These are phyloP conservation scores for Apostichopus parvimensis DNA, from an alignment of 35 echinoderm and acorn worm genomes.

Conservation along the genomic window DNA sequence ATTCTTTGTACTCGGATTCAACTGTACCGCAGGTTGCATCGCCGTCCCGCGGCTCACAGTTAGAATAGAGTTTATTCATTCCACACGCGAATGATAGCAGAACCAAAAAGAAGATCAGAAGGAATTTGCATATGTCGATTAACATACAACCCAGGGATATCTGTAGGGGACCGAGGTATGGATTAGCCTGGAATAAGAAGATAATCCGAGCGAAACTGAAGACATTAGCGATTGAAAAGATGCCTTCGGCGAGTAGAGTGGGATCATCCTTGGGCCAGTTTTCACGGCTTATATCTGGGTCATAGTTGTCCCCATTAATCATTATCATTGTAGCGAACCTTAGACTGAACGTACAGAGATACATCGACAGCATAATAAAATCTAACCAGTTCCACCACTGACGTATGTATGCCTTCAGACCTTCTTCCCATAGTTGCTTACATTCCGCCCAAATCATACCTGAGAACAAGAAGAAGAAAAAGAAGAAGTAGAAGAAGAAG, in stretches of 20 bases:
- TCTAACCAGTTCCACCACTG: constrained; percentile 99
- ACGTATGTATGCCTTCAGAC: constrained; percentile 90
- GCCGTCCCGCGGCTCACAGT: not conserved
- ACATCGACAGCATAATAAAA: constrained; percentile 91
- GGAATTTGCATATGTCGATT: constrained; percentile 93
- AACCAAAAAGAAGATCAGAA: constrained; percentile 83
- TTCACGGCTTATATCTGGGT: not conserved
- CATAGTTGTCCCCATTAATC: constrained; percentile 25
- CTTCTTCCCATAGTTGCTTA: constrained; percentile 99
- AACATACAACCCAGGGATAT: constrained; percentile 97
- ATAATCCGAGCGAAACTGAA: constrained; percentile 98
- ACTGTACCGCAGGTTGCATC: not conserved
- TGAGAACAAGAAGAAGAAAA: not conserved
- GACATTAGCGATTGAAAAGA: constrained; percentile 93
- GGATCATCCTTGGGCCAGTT: constrained; percentile 78
- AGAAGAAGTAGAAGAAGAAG: not conserved
- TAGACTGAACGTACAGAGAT: constrained; percentile 79
- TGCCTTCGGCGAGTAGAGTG: constrained; percentile 79
- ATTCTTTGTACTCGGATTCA: not conserved
- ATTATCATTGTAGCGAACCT: constrained; percentile 62
- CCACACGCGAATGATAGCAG: constrained; percentile 90
- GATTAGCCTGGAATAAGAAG: constrained; percentile 97
- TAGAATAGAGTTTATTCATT: constrained; percentile 93
- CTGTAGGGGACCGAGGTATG: constrained; percentile 91
- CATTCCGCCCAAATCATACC: constrained; percentile 99